Evolutionary conservation across 2,888 invertebrate genomes (phyloP), one percentile per base, ranked within the genome.

Genomic region (Ctena decussata): DNA sequence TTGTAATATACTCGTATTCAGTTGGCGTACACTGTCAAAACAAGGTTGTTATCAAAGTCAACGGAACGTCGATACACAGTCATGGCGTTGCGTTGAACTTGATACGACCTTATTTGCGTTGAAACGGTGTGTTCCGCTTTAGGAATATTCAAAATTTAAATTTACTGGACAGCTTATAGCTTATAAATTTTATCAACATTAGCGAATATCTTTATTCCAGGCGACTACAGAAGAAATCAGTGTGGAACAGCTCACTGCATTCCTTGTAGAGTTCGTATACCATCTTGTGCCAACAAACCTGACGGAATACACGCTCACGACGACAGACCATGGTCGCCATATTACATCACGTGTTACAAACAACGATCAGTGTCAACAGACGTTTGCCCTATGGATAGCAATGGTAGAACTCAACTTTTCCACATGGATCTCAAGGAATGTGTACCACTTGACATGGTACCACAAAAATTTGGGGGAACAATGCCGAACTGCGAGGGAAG

Each of bases 381-480:
- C 8, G 65, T 57, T 11, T 91, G 90, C 69, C 73, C 69, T 12
- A n/a, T 57, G 0, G 89, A 88, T 72, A 69, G 32, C 3, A 49
- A 84, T 35, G 88, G 85, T 15, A 74, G 88, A 49, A 80, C 84
- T 21, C 85, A 88, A 32, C 60, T 88, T 12, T 88, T 88, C 75
- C 85, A 94, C 87, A 39, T 88, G 85, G 72, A 84, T 53, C 27
- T 80, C 87, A 82, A 91, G 89, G 12, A 91, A 86, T 85, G 89
- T 65, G 82, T 83, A 6, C 74, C 84, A 0, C 70, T 86, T 3
- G 85, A 86, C 0, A 70, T 75, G 27, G 90, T 92, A 11, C 91
- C 91, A n/a, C 87, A 85, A 60, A 90, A 89, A 0, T 90, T 90
- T 44, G 92, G 92, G 0, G 92, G 92, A 65, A 79, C 80, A 70